Conservation (phyloP, 2,888 invertebrate genomes). For the Ecliptopera silaceata region DNA sequence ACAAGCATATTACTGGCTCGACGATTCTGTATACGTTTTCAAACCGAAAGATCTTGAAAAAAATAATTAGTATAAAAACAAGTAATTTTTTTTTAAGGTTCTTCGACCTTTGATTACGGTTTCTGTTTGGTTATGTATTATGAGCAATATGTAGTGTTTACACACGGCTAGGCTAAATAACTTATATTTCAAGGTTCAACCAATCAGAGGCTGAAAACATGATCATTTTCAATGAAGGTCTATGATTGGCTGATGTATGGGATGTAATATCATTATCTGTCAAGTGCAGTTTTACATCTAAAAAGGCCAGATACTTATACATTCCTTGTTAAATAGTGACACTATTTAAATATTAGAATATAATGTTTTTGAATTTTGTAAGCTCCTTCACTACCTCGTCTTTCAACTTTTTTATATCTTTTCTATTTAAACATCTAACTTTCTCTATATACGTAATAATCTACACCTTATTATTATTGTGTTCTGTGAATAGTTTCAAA, state of each 20-base stretch:
- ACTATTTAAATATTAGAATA: conserved; percentile 8
- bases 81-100: background rate
- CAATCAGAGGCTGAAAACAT: too few species aligned
- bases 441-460: background rate
- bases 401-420: background rate
- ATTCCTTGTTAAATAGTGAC: conserved; percentile 30
- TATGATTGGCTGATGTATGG: too few species aligned
- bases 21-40: conserved; percentile 94
- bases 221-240: too few species aligned
- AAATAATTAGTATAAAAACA: background rate
- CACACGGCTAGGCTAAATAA: too few species aligned
- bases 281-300: too few species aligned
- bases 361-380: conserved; percentile 1
- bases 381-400: conserved; percentile 8
- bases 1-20: conserved; percentile 95
- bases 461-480: too few species aligned
- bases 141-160: too few species aligned
- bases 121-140: too few species aligned
- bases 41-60: conserved; percentile 52
- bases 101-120: too few species aligned
- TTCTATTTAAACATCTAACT: background rate
- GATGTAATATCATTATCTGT: too few species aligned
- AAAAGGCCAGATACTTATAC: conserved; percentile 8
- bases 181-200: too few species aligned
- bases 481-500: too few species aligned